Evolutionary conservation across 35 echinoderm and acorn worm species (phyloP), one percentile per base, ranked within the genome.

Genomic region (Lytechinus variegatus): DNA sequence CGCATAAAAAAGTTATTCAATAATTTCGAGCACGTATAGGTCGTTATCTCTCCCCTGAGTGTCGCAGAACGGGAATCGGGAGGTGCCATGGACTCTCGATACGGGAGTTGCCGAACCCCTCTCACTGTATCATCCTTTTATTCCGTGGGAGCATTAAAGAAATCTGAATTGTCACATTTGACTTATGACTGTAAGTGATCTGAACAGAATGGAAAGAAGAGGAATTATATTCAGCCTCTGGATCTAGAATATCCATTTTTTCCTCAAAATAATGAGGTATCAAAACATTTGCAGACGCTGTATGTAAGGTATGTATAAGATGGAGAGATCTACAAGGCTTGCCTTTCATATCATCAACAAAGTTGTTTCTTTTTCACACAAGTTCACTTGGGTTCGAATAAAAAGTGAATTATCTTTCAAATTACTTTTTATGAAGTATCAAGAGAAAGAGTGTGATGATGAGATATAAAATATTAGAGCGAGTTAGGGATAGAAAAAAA

Each of bases 101-200:
- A 56, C 52, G 54, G 92, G 54, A 93, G 92, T 93, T 93, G 57
- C 57, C 92, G 57, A 93, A 93, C 92, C n/a, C 27, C 54, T 93
- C 53, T 10, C 14, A 93, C 92, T 33, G 92, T 93, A 57, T 93
- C 92, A 93, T 93, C 92, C 92, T 93, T 44, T 93, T 54, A 93
- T 57, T 54, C 88, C 8, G 14, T 28, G 29, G 29, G 52, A 90
- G 88, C 88, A 16, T 12, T 44, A 90, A 10, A 55, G 53, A 93
- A 93, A 93, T 93, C 92, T 93, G 53, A 93, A 93, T 57, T 93
- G 92, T 93, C 92, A 93, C 88, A 56, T 57, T 93, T 93, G 92
- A 93, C 52, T 93, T 93, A 93, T 93, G 53, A 93, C 92, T 57
- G 92, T 55, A 93, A 93, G 53, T 13, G 92, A 93, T 93, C 92